A percentile compares a stretch with the other conserved stretches of the same genome.
Conservation (phyloP, 37 sponge, comb jelly and placozoan species). For the Spongilla lacustris region DNA sequence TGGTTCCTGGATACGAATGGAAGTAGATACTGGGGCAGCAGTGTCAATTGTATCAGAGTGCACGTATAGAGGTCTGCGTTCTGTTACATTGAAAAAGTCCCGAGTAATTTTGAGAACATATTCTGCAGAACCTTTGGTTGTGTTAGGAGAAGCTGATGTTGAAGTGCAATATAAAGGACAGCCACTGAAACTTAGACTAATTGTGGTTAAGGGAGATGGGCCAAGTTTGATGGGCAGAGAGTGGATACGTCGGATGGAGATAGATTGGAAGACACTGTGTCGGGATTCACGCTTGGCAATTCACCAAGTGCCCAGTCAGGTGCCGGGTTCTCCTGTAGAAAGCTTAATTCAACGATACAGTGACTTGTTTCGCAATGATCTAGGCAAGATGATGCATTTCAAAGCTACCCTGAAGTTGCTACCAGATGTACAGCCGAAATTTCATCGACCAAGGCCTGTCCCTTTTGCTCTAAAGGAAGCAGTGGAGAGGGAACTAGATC, state of each 20-base stretch:
- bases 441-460: conserved; percentile 15
- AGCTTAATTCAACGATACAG: conserved; percentile 9
- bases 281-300: not conserved
- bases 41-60: no score
- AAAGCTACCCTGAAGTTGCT: conserved; percentile 9
- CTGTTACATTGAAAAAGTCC: conserved; percentile 1
- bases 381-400: conserved; percentile 14
- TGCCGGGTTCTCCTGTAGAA: not conserved
- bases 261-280: conserved; percentile 35
- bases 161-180: no score
- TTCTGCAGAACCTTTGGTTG: not conserved
- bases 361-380: conserved; percentile 30
- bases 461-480: conserved; percentile 16
- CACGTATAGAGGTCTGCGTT: no score
- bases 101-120: not conserved
- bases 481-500: conserved; percentile 19
- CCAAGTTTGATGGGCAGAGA: conserved; percentile 19
- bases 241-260: conserved; percentile 2
- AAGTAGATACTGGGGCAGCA: no score
- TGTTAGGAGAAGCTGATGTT: not conserved
- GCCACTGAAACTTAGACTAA: not conserved
- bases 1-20: no score
- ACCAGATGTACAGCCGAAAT: conserved; percentile 17
- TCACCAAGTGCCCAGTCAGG: not conserved
- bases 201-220: conserved; percentile 14